phyloP scores from a whole-genome alignment of 1,140 invertebrate species.

The Cotesia vestalis region DNA sequence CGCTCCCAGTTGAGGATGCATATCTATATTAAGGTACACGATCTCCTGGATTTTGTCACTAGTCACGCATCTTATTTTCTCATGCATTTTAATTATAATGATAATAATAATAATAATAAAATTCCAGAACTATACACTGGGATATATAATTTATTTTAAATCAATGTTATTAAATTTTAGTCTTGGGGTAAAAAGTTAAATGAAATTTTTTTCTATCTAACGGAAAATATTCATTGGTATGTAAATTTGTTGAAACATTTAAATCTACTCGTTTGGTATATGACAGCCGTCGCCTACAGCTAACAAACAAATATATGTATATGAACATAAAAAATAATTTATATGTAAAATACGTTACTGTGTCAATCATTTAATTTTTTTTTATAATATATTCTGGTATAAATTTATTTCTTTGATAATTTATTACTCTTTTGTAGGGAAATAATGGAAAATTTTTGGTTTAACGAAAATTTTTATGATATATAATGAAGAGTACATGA shows the following conservation, averaged over 20 bases:
- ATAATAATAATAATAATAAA: too few species aligned
- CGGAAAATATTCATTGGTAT: constrained; percentile 12
- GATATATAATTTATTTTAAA: too few species aligned
- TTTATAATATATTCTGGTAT: too few species aligned
- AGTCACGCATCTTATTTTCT: not conserved
- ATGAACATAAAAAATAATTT: constrained; percentile 17
- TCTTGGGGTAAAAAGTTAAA: not conserved
- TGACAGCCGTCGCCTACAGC: constrained; percentile 29
- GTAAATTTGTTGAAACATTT: constrained; percentile 7
- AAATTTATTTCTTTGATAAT: too few species aligned
- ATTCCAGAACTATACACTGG: too few species aligned
- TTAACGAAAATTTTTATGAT: too few species aligned
- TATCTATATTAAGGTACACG: not conserved
- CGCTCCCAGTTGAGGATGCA: not conserved
- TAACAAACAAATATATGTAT: too few species aligned
- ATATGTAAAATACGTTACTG: constrained; percentile 13
- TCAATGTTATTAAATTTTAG: too few species aligned
- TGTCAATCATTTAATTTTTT: constrained; percentile 9
- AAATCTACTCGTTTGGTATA: not conserved
- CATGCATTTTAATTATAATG: too few species aligned
- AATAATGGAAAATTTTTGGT: too few species aligned
- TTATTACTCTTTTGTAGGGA: too few species aligned
- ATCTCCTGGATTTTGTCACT: not conserved
- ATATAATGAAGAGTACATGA: too few species aligned
- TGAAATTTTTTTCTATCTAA: constrained; percentile 17